A percentile compares a stretch with the other conserved stretches of the same genome.
Evolutionary conservation across 2,888 invertebrate species (phyloP).

Genomic region (Neoitamus cyanurus): DNA sequence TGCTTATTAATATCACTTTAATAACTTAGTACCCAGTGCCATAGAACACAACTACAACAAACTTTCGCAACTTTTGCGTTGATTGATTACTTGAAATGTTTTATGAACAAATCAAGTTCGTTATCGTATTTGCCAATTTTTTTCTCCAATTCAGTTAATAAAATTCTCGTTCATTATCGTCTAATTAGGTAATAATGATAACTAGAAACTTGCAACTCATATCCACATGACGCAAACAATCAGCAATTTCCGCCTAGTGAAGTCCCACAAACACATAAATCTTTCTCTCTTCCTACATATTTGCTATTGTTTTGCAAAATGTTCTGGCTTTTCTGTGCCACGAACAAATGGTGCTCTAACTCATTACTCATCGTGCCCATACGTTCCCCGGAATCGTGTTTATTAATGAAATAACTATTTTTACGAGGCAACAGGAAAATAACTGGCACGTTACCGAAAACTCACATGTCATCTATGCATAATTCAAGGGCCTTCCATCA

Average conservation of each 20-base stretch:
- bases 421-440: background rate
- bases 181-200: background rate
- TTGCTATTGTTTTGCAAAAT: background rate
- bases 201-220: background rate
- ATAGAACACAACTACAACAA: no score
- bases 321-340: background rate
- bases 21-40: no score
- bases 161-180: background rate
- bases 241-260: background rate
- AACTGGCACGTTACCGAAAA: slow-evolving; percentile 34
- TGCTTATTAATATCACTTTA: no score
- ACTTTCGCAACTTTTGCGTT: no score
- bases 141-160: background rate
- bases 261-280: background rate
- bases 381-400: background rate
- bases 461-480: slow-evolving; percentile 41
- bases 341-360: background rate
- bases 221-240: background rate
- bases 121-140: background rate
- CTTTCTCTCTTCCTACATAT: background rate
- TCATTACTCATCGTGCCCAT: background rate
- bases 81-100: background rate
- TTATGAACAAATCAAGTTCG: background rate
- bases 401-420: slow-evolving; percentile 37
- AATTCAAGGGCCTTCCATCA: slow-evolving; percentile 24